Percentiles rank a stretch among this genome's conserved stretches.
These are phyloP conservation scores for Circaetus cinerascens DNA, from an alignment of 2,113 vertebrate genomes.

Conservation along the genomic window DNA sequence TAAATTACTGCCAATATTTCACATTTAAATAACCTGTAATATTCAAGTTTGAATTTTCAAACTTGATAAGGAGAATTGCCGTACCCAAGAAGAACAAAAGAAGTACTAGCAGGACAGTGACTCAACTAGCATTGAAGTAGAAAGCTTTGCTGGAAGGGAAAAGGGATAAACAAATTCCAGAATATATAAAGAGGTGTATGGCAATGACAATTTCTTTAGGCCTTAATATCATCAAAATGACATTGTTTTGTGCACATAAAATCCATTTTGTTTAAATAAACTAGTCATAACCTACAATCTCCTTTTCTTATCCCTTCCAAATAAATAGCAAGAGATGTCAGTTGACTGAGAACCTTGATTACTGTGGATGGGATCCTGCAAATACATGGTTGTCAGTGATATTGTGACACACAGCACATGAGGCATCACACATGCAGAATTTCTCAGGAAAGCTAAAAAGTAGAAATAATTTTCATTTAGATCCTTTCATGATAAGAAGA, in stretches of 20 bases:
- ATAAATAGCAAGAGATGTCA: not conserved
- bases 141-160: not conserved
- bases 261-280: not conserved
- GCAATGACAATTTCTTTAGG: not conserved
- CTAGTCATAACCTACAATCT: not conserved
- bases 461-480: not conserved
- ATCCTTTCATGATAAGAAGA: not conserved
- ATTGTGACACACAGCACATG: not conserved
- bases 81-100: not conserved
- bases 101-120: not conserved
- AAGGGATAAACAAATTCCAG: not conserved
- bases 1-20: not conserved
- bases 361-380: not conserved
- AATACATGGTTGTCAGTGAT: not conserved
- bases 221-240: not conserved
- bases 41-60: not conserved
- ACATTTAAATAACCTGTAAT: not conserved
- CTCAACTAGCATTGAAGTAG: not conserved
- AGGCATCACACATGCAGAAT: not conserved
- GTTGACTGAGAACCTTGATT: not conserved
- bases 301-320: not conserved
- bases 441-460: not conserved
- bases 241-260: not conserved
- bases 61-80: not conserved
- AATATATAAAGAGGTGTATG: not conserved